These are phyloP conservation scores for Phaethon lepturus DNA, from an alignment of 2,113 vertebrate genomes.

Conservation along the genomic window DNA sequence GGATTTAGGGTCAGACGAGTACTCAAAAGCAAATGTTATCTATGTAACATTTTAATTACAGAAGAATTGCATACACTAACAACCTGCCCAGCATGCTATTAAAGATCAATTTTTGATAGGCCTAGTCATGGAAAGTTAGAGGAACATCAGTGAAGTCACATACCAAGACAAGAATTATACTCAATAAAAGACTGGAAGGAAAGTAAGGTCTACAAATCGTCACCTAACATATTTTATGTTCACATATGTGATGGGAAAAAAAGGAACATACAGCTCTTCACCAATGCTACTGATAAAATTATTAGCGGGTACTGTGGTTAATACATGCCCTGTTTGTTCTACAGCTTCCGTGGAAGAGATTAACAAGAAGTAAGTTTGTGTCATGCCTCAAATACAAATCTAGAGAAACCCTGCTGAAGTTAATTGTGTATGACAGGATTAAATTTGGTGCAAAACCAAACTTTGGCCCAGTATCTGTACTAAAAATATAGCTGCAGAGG, in stretches of 20 bases:
- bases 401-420: neutral
- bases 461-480: neutral
- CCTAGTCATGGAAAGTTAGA: neutral
- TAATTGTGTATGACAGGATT: slow-evolving; percentile 8
- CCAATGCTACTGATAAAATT: neutral
- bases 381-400: neutral
- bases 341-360: neutral
- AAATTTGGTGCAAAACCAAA: slow-evolving; percentile 44
- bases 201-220: neutral
- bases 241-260: neutral
- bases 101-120: neutral
- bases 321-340: neutral
- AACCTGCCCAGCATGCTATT: neutral
- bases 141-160: neutral
- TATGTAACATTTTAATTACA: neutral
- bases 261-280: neutral
- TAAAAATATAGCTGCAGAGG: slow-evolving; percentile 27
- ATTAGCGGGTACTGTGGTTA: neutral
- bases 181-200: neutral
- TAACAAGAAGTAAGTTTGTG: neutral
- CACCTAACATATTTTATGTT: neutral
- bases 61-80: neutral
- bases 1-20: neutral
- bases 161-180: neutral
- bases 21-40: neutral